Percentiles rank a stretch among this genome's conserved stretches.
These are phyloP conservation scores for Ptychodera flava DNA, from an alignment of 35 echinoderm and acorn worm species.

Conservation along the genomic window DNA sequence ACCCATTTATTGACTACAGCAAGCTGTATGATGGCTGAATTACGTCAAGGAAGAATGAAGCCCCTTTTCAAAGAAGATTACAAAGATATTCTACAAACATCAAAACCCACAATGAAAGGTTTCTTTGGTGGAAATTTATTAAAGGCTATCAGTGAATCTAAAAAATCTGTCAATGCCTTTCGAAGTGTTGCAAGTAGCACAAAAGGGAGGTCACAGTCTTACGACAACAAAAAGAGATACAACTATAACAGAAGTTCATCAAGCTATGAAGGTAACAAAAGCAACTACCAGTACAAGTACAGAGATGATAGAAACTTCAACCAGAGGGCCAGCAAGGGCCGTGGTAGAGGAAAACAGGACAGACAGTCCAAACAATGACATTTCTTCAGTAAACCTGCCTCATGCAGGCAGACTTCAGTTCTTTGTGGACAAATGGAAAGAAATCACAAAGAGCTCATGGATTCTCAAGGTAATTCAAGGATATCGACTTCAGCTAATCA, in stretches of 20 bases:
- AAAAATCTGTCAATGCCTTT: not conserved
- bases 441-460: not conserved
- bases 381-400: not conserved
- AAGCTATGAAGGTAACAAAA: not conserved
- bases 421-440: not conserved
- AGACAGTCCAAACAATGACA: not conserved
- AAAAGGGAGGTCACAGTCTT: not conserved
- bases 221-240: not conserved
- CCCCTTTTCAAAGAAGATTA: not conserved
- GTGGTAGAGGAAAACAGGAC: not conserved
- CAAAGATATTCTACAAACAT: not conserved
- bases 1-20: not conserved
- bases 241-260: not conserved
- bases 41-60: not conserved
- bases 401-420: not conserved
- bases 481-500: not conserved
- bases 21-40: not conserved
- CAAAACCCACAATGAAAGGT: too few relatives aligned
- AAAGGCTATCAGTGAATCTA: not conserved
- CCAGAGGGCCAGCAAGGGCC: not conserved
- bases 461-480: not conserved
- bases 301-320: not conserved
- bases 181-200: not conserved
- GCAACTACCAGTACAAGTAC: not conserved
- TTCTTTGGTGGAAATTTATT: not conserved